A percentile compares a stretch with the other conserved stretches of the same genome.
Conservation (phyloP, 92 coral and sea anemone species). For the Palythoa grandis region DNA sequence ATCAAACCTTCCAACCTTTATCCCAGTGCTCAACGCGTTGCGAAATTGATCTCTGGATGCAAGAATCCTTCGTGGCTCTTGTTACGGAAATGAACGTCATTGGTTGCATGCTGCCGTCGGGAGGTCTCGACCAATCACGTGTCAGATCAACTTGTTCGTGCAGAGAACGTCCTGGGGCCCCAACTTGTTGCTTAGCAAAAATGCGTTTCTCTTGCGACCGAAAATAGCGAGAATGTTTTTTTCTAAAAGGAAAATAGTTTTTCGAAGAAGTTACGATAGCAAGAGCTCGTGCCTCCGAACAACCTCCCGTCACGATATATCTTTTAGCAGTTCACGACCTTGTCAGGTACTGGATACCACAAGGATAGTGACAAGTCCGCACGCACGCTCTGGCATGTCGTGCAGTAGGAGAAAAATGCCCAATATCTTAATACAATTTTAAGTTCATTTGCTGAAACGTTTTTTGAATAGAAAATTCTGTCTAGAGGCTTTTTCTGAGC, state of each 20-base stretch:
- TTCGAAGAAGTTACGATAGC: background rate
- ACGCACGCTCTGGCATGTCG: background rate
- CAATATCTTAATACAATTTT: no score
- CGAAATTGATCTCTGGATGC: constrained; percentile 26
- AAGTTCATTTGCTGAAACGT: no score
- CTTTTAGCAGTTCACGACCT: background rate
- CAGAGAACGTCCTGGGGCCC: background rate
- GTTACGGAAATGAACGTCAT: constrained; percentile 38
- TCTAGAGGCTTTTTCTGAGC: no score
- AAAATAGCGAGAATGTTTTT: background rate
- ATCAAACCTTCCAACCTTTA: background rate
- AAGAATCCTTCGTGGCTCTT: constrained; percentile 6
- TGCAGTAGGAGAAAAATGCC: no score
- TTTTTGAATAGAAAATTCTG: no score
- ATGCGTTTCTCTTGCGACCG: background rate
- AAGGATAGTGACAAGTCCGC: background rate
- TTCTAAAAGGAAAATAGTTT: background rate
- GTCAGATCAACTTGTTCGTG: constrained; percentile 9
- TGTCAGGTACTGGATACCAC: background rate
- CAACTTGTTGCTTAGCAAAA: background rate
- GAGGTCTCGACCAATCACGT: constrained; percentile 12
- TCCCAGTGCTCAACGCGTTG: background rate
- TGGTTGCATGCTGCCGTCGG: constrained; percentile 21
- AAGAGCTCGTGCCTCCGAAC: no score
- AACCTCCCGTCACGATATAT: background rate